Evolutionary conservation across 1,140 invertebrate species (phyloP).

Genomic region (Cepaea nemoralis): DNA sequence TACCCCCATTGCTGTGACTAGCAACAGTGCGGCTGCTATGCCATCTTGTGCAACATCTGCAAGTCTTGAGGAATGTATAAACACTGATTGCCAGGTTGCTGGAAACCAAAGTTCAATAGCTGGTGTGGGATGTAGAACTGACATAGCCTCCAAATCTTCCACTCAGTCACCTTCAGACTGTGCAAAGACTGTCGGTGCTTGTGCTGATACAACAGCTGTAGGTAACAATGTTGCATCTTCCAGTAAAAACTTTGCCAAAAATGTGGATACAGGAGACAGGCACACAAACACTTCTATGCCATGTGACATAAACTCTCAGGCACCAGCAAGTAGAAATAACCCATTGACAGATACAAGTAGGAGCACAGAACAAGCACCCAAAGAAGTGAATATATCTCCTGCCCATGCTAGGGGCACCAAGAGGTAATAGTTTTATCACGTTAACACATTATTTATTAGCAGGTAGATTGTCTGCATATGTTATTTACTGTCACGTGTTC

Average conservation of each 20-base stretch:
- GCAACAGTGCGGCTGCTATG: background rate
- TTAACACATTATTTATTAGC: too few relatives aligned
- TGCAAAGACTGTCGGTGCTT: background rate
- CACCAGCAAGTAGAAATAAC: background rate
- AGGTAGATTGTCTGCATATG: too few relatives aligned
- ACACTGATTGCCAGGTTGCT: background rate
- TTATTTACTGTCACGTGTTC: too few relatives aligned
- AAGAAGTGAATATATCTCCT: conserved; percentile 1
- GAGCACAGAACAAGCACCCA: background rate
- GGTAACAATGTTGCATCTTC: conserved; percentile 19
- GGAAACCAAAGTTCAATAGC: conserved; percentile 10
- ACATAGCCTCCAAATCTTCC: conserved; percentile 1
- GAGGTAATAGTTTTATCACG: conserved; percentile 24
- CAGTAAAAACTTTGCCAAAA: conserved; percentile 21
- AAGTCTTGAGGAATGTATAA: background rate
- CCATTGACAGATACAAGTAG: background rate
- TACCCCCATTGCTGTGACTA: background rate
- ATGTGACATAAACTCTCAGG: conserved; percentile 13
- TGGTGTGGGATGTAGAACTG: conserved; percentile 1
- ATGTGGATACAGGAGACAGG: background rate
- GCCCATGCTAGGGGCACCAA: conserved; percentile 8
- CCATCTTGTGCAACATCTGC: background rate
- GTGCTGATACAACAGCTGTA: background rate
- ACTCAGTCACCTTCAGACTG: background rate
- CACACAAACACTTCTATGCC: background rate